A percentile compares a stretch with the other conserved stretches of the same genome.
These are phyloP conservation scores for Crepidodera aurea DNA, from an alignment of 2,888 invertebrate genomes.

Conservation along the genomic window DNA sequence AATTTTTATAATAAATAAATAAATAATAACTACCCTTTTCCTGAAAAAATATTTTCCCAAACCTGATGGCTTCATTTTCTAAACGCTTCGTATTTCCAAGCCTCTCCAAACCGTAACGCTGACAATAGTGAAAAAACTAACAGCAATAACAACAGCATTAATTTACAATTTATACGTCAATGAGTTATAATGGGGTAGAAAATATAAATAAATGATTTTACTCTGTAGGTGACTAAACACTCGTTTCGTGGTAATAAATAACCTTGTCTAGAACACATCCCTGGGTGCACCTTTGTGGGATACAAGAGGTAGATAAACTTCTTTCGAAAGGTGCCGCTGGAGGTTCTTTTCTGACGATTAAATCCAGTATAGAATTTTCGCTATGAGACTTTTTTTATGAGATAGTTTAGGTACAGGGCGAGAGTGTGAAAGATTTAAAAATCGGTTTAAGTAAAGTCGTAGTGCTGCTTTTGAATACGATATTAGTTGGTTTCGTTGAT, in stretches of 20 bases:
- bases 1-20: too few relatives aligned
- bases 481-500: too few relatives aligned
- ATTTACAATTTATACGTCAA: conserved; percentile 30
- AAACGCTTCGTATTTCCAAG: too few relatives aligned
- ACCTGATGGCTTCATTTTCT: too few relatives aligned
- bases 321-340: conserved; percentile 25
- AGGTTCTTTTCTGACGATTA: conserved; percentile 9
- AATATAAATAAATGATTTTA: conserved; percentile 31
- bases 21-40: too few relatives aligned
- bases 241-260: conserved; percentile 29
- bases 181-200: conserved; percentile 32
- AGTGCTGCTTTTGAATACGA: too few relatives aligned
- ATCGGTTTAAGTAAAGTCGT: too few relatives aligned
- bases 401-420: too few relatives aligned
- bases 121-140: conserved; percentile 18
- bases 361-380: conserved; percentile 12
- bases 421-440: too few relatives aligned
- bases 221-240: conserved; percentile 31
- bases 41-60: too few relatives aligned
- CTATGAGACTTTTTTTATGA: too few relatives aligned
- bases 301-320: conserved; percentile 31
- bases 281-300: conserved; percentile 29
- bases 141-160: conserved; percentile 17
- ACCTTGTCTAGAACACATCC: conserved; percentile 31
- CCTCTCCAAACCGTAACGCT: too few relatives aligned